Evolutionary conservation across 2,113 vertebrate species (phyloP).

Genomic region (Ictalurus punctatus): DNA sequence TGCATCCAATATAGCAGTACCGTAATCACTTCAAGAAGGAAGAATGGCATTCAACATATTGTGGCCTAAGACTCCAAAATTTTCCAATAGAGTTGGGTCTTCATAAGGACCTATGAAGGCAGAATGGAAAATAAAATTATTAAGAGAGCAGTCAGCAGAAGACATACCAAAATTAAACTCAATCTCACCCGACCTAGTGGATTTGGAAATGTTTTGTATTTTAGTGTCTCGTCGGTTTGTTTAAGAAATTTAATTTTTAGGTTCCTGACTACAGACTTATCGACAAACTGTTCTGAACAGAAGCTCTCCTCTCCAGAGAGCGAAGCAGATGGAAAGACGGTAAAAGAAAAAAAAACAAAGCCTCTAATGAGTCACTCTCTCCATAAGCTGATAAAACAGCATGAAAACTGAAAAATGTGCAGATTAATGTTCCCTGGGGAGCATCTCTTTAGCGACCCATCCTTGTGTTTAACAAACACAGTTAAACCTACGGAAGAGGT

Average conservation of each 20-base stretch:
- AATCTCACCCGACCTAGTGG: too few species aligned
- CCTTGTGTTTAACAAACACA: too few species aligned
- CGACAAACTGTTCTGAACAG: slow-evolving; percentile 27
- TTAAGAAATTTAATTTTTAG: slow-evolving; percentile 9
- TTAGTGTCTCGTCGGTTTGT: not conserved
- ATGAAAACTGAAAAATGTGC: slow-evolving; percentile 7
- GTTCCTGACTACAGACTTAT: slow-evolving; percentile 1
- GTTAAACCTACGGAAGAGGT: too few species aligned
- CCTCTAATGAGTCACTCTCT: slow-evolving; percentile 23
- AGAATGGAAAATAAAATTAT: slow-evolving; percentile 19
- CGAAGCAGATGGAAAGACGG: slow-evolving; percentile 1
- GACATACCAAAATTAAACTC: not conserved
- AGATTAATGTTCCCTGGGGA: not conserved
- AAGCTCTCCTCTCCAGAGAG: slow-evolving; percentile 13
- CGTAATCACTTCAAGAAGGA: not conserved
- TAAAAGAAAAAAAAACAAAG: not conserved
- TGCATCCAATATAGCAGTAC: slow-evolving; percentile 53
- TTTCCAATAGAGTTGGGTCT: not conserved
- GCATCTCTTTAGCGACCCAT: not conserved
- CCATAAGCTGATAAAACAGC: slow-evolving; percentile 6
- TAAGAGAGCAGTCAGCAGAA: not conserved
- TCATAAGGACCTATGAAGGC: slow-evolving; percentile 33
- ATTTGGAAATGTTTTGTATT: not conserved
- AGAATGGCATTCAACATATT: slow-evolving; percentile 12
- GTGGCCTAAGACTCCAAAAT: slow-evolving; percentile 3